A percentile compares a stretch with the other conserved stretches of the same genome.
phyloP scores from a whole-genome alignment of 2,113 vertebrate species.

The Tenebrosternarchus preto region DNA sequence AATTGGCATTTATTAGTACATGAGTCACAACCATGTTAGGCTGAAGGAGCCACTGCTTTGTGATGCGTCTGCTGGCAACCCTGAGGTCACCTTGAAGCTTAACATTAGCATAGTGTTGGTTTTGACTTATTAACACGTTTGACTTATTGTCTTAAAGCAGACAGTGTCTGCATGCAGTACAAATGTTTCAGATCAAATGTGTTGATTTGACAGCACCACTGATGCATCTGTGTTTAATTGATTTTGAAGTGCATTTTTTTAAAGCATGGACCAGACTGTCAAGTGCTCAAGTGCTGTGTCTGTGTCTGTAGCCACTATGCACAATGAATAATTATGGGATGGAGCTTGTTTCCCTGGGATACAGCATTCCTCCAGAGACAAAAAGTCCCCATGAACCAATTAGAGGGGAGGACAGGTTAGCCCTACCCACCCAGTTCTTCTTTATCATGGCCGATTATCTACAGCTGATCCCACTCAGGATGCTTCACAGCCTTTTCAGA shows the following conservation, averaged over 20 bases:
- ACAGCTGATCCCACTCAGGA: not conserved
- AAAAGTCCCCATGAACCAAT: constrained; percentile 30
- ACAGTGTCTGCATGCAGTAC: no score
- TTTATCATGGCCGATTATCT: constrained; percentile 34
- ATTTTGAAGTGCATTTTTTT: constrained; percentile 4
- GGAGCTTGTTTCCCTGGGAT: constrained; percentile 9
- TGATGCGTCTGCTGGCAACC: not conserved
- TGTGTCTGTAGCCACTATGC: not conserved
- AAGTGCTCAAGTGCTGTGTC: not conserved
- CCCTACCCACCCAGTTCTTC: constrained; percentile 31
- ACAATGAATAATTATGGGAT: constrained; percentile 37
- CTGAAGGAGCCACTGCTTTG: not conserved
- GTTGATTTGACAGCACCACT: not conserved
- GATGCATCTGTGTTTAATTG: not conserved
- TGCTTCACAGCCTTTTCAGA: not conserved
- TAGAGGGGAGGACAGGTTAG: constrained; percentile 11
- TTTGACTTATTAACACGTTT: no score
- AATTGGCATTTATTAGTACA: constrained; percentile 17
- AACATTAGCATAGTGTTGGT: not conserved
- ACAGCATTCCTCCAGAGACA: constrained; percentile 21
- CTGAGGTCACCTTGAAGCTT: constrained; percentile 16
- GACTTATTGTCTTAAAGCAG: no score
- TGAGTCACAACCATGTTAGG: constrained; percentile 10
- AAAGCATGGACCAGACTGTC: constrained; percentile 5
- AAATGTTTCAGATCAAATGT: not conserved